Conservation (phyloP, 2,888 invertebrate species). For the Encarsia formosa region DNA sequence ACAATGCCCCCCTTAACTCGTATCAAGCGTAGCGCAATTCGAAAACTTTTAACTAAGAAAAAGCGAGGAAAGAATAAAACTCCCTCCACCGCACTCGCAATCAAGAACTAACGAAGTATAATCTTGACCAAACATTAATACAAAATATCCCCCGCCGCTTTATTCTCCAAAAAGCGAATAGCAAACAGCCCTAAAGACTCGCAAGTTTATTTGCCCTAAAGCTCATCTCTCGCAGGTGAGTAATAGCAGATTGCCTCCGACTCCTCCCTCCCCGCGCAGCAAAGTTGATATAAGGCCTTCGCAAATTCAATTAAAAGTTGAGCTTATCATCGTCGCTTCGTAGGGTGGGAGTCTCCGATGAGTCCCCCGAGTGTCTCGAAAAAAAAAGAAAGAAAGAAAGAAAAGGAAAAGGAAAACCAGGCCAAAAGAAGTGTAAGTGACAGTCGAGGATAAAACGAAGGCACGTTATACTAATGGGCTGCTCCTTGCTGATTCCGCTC, state of each 20-base stretch:
- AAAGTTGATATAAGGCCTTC: constrained; percentile 43
- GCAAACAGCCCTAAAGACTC: constrained; percentile 8
- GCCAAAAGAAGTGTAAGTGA: constrained; percentile 12
- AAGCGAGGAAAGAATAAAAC: too few relatives aligned
- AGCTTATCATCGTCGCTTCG: too few relatives aligned
- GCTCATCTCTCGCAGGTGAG: constrained; percentile 30
- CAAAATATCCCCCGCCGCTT: too few relatives aligned
- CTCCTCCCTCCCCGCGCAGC: constrained; percentile 18
- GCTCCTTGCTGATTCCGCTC: constrained; percentile 51
- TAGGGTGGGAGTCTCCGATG: constrained; percentile 49
- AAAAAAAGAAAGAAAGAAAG: background rate
- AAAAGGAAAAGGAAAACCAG: constrained; percentile 2
- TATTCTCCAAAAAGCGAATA: too few relatives aligned
- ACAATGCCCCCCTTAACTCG: too few relatives aligned
- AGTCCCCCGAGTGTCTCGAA: constrained; percentile 39
- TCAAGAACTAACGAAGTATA: too few relatives aligned
- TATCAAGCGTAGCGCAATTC: too few relatives aligned
- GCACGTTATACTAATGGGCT: constrained; percentile 46
- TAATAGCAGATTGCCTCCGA: constrained; percentile 31
- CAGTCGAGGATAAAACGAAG: constrained; percentile 3
- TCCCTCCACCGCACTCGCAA: too few relatives aligned
- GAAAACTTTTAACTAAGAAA: too few relatives aligned
- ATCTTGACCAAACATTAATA: too few relatives aligned
- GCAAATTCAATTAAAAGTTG: constrained; percentile 51
- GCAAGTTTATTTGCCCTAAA: constrained; percentile 24